These are phyloP conservation scores for Drosophila fungiperda DNA, from an alignment of 2,888 invertebrate species.

Conservation along the genomic window DNA sequence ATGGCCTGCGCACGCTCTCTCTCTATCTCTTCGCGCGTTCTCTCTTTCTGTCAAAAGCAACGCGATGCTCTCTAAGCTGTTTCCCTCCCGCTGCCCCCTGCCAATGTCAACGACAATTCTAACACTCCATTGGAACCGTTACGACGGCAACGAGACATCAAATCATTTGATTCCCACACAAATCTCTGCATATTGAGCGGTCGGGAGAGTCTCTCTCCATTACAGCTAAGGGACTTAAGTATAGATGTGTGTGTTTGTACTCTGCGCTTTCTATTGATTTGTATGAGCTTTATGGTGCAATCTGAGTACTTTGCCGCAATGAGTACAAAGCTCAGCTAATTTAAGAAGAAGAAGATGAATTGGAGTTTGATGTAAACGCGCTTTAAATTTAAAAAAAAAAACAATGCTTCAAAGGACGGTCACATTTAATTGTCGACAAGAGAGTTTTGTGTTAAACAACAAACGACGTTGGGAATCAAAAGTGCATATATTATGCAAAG, in stretches of 20 bases:
- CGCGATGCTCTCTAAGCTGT: slow-evolving; percentile 38
- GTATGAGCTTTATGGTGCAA: slow-evolving; percentile 80
- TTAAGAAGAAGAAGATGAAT: slow-evolving; percentile 12
- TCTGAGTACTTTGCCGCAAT: slow-evolving; percentile 56
- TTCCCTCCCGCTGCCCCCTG: slow-evolving; percentile 5
- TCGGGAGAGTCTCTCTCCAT: slow-evolving; percentile 57
- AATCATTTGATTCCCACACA: slow-evolving; percentile 83
- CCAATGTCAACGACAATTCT: slow-evolving; percentile 57
- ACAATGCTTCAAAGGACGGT: slow-evolving; percentile 37
- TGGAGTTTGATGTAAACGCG: slow-evolving; percentile 33
- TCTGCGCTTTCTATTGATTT: slow-evolving; percentile 83
- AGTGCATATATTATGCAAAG: slow-evolving; percentile 35
- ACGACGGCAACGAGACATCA: slow-evolving; percentile 62
- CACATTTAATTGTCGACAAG: slow-evolving; percentile 45
- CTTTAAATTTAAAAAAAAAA: slow-evolving; percentile 35
- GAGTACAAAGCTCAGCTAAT: slow-evolving; percentile 44
- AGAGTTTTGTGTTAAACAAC: slow-evolving; percentile 39
- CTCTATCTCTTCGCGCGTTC: slow-evolving; percentile 23
- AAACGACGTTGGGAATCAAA: slow-evolving; percentile 16
- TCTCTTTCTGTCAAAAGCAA: slow-evolving; percentile 18
- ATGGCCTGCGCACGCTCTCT: slow-evolving; percentile 53
- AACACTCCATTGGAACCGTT: slow-evolving; percentile 77
- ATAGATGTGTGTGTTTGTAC: slow-evolving; percentile 45
- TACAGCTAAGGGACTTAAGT: slow-evolving; percentile 75
- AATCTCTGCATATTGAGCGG: slow-evolving; percentile 77